A percentile compares a stretch with the other conserved stretches of the same genome.
Evolutionary conservation across 2,113 vertebrate species (phyloP).

Genomic region (Corythornis madagascariensis): DNA sequence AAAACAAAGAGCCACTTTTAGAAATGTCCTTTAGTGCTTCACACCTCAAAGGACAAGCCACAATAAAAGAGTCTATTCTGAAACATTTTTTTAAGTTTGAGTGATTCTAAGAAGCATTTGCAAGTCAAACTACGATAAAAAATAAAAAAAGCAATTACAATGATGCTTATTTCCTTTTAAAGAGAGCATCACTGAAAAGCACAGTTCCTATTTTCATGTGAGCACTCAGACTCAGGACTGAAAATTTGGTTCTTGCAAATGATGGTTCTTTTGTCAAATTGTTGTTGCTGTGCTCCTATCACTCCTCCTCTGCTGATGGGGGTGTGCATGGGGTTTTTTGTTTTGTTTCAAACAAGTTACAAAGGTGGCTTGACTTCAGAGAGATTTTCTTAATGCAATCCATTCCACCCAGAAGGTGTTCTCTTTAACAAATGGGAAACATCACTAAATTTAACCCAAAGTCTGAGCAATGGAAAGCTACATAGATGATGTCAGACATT

Average conservation of each 20-base stretch:
- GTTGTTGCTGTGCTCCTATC: neutral
- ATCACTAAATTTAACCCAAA: conserved; percentile 73
- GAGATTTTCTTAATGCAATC: conserved; percentile 70
- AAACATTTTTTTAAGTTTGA: neutral
- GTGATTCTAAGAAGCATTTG: neutral
- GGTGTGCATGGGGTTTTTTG: neutral
- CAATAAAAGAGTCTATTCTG: neutral
- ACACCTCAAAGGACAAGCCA: neutral
- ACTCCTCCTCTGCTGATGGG: neutral
- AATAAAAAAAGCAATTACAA: neutral
- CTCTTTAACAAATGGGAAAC: conserved; percentile 79
- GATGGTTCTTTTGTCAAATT: conserved; percentile 14
- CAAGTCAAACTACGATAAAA: neutral
- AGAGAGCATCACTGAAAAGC: neutral
- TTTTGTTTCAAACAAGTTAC: conserved; percentile 33
- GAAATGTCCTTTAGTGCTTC: neutral
- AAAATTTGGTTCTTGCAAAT: conserved; percentile 2
- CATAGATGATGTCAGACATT: conserved; percentile 84
- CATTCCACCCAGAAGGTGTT: conserved; percentile 74
- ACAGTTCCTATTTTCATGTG: neutral
- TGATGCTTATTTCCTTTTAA: neutral
- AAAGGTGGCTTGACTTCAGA: conserved; percentile 71
- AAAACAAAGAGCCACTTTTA: neutral
- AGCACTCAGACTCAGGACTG: neutral
- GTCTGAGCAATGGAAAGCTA: conserved; percentile 82